Percentiles rank a stretch among this genome's conserved stretches.
Evolutionary conservation across 2,888 invertebrate species (phyloP).

Genomic region (Malthinus seriepunctatus): DNA sequence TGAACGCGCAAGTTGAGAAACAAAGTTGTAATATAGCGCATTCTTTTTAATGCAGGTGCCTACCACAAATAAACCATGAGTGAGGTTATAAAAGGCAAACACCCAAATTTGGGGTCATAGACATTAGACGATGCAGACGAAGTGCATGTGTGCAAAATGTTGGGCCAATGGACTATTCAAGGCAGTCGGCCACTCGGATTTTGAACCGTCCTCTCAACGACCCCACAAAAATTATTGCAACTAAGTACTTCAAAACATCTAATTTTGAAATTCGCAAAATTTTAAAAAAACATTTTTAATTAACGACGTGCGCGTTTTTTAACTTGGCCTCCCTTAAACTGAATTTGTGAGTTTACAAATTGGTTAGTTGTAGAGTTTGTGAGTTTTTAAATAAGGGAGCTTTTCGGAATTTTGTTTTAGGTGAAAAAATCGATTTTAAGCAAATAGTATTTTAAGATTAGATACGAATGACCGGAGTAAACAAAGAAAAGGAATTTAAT

Average conservation of each 20-base stretch:
- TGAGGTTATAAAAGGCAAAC: constrained; percentile 39
- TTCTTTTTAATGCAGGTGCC: constrained; percentile 19
- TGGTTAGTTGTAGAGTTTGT: too few relatives aligned
- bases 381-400: too few relatives aligned
- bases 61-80: constrained; percentile 21
- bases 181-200: constrained; percentile 51
- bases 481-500: neutral
- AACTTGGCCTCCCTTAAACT: too few relatives aligned
- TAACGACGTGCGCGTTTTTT: too few relatives aligned
- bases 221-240: constrained; percentile 21
- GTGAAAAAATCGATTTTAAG: too few relatives aligned
- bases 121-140: constrained; percentile 53
- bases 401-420: too few relatives aligned
- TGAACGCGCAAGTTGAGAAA: neutral
- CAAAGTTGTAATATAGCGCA: constrained; percentile 11
- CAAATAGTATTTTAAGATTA: too few relatives aligned
- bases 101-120: constrained; percentile 54
- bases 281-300: too few relatives aligned
- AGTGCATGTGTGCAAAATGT: constrained; percentile 52
- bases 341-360: too few relatives aligned
- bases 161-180: constrained; percentile 54
- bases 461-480: too few relatives aligned
- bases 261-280: constrained; percentile 18
- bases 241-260: constrained; percentile 22
- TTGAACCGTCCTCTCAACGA: constrained; percentile 24